phyloP scores from a whole-genome alignment of 2,113 vertebrate genomes.

The Camelus dromedarius region DNA sequence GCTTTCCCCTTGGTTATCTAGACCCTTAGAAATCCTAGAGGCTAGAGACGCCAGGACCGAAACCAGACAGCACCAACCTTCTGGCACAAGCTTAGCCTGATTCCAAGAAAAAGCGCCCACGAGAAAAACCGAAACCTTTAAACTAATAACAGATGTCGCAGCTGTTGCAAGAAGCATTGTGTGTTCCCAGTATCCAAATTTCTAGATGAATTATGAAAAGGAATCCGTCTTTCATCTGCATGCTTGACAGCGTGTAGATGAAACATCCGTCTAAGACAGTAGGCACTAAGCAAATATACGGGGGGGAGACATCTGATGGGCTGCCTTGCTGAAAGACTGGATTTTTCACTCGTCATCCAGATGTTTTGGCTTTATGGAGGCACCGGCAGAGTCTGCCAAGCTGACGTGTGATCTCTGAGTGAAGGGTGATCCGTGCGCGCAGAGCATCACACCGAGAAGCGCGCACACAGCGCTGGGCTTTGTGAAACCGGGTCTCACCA shows the following conservation, averaged over 20 bases:
- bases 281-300: conserved; percentile 74
- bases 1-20: not conserved
- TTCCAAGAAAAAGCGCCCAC: conserved; percentile 70
- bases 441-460: conserved; percentile 38
- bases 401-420: conserved; percentile 66
- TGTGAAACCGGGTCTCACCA: conserved; percentile 43
- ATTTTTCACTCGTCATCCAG: conserved; percentile 71
- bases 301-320: conserved; percentile 63
- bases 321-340: conserved; percentile 69
- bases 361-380: conserved; percentile 72
- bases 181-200: conserved; percentile 57
- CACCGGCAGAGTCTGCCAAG: conserved; percentile 60
- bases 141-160: conserved; percentile 69
- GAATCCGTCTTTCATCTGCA: conserved; percentile 73
- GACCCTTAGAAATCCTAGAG: conserved; percentile 53
- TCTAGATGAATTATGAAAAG: conserved; percentile 69
- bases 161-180: conserved; percentile 61
- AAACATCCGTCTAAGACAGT: conserved; percentile 62
- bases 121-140: conserved; percentile 57
- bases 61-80: conserved; percentile 1
- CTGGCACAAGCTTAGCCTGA: conserved; percentile 1
- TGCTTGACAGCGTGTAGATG: conserved; percentile 69
- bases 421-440: conserved; percentile 56
- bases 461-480: fast-evolving
- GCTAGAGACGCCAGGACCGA: not conserved